Conservation (phyloP, 2,113 vertebrate genomes). For the Piprites chloris region DNA sequence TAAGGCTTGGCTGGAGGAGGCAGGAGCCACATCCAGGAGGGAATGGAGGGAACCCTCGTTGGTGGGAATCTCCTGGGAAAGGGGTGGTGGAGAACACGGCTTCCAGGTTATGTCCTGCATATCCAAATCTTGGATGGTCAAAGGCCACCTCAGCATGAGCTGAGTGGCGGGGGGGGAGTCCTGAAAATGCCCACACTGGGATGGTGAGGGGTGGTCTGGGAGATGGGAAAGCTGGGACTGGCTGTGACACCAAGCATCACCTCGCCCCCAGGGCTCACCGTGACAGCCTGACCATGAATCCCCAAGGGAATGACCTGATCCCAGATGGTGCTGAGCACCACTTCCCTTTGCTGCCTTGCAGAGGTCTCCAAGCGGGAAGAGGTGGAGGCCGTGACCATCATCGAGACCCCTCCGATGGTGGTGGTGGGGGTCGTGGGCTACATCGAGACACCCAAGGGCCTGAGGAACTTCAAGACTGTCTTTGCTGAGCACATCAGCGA, state of each 20-base stretch:
- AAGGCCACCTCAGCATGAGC: not conserved
- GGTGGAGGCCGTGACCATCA: conserved; percentile 80
- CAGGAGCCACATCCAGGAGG: not conserved
- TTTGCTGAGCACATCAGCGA: conserved; percentile 82
- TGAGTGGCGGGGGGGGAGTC: no score
- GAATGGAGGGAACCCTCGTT: accelerated
- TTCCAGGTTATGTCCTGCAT: not conserved
- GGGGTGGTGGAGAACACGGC: not conserved
- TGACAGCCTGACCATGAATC: accelerated
- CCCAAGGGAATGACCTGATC: not conserved
- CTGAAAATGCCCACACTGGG: not conserved
- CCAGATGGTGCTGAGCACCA: accelerated
- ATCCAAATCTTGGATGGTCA: not conserved
- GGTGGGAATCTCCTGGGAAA: not conserved
- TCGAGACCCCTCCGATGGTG: conserved; percentile 77
- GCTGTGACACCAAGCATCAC: not conserved
- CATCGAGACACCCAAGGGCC: conserved; percentile 73
- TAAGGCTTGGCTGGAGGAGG: conserved; percentile 46
- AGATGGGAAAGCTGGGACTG: not conserved
- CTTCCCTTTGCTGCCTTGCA: conserved; percentile 13
- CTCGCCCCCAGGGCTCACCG: not conserved
- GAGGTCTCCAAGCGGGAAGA: conserved; percentile 79
- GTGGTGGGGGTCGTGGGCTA: conserved; percentile 81
- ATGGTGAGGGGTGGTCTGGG: not conserved
- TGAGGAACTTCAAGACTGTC: conserved; percentile 79